Evolutionary conservation across 2,888 invertebrate species (phyloP), one percentile per base, ranked within the genome.

Genomic region (Nemotelus nigrinus): DNA sequence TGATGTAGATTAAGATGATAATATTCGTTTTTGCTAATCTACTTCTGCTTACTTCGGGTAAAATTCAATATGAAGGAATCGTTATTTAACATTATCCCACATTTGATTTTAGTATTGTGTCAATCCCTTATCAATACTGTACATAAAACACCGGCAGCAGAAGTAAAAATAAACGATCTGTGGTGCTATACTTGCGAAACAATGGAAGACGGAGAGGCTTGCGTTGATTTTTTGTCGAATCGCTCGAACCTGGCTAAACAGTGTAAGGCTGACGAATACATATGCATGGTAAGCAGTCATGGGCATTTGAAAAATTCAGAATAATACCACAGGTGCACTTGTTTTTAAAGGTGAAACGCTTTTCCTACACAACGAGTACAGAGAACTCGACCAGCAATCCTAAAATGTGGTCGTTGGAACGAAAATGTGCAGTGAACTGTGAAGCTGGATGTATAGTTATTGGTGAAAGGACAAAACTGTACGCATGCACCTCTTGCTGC

Each of bases 401-500:
- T 0, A 92, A 92, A 85, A 91, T 94, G 89, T 96, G 96, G 95
- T 92, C 94, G 0, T 84, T 96, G 78, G 94, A 95, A 85, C 89
- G 96, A 8, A 93, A 94, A 84, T 96, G 96, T 84, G 91, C 94
- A 0, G 92, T 92, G 82, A 92, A 92, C 83, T 96, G 96, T 86
- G 95, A 96, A 82, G 92, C 95, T 0, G 96, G 95, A 8, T 96
- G 96, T 87, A 95, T 96, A 83, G 91, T 96, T 71, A 95, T 96
- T 81, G 96, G 96, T 0, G 96, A 96, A 85, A 88, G 96, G 70
- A 96, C 95, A 3, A 96, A 96, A 84, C 88, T 96, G 1, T 94
- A 94, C 86, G 94, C 95, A 10, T 96, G 96, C 86, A 95, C 95
- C 0, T 92, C 94, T 0, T 96, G 96, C 84, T 96, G 96, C 85